Evolutionary conservation across 64 coral and sea anemone genomes (phyloP), one percentile per base, ranked within the genome.

Genomic region (Actinia equina): DNA sequence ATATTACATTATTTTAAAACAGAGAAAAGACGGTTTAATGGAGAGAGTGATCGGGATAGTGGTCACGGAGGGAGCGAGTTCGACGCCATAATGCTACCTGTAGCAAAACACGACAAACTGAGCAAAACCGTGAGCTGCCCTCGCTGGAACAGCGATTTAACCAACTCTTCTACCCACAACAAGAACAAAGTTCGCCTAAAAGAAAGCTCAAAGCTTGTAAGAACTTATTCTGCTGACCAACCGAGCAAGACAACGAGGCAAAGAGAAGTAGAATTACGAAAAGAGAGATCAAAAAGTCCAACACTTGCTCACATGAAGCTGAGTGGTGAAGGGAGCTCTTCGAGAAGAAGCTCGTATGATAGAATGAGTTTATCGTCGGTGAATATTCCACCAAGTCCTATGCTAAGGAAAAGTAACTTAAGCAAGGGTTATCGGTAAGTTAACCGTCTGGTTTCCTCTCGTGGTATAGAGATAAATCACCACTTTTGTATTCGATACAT

Each of bases 301-400:
- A 94, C 93, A 0, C 87, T 99, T 18, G 96, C 96, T 41, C 96
- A 99, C 86, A 99, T 99, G 96, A 99, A 93, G 91, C 59, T 99
- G 46, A 88, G 92, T 11, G 30, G 30, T 37, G 88, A 93, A 52
- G 86, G 81, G 3, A 79, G 82, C 17, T 81, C 88, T 45, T 85
- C 87, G 52, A 87, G 91, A 27, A 63, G 85, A 17, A 58, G 60
- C 70, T 76, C 88, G 57, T 43, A 86, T 74, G 88, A 89, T 79
- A 63, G 88, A 71, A 2, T 87, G 63, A 85, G 90, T 85, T 27
- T 85, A 52, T 23, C 88, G 62, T 93, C 93, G 11, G 71, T 87
- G 42, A 27, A 60, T 54, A 61, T 84, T 41, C 93, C 91, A 76
- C 88, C 93, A 9, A 88, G 88, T 83, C 82, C 96, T 46, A 67